Evolutionary conservation across 2,888 invertebrate species (phyloP).

Genomic region (Agriopis leucophaearia): DNA sequence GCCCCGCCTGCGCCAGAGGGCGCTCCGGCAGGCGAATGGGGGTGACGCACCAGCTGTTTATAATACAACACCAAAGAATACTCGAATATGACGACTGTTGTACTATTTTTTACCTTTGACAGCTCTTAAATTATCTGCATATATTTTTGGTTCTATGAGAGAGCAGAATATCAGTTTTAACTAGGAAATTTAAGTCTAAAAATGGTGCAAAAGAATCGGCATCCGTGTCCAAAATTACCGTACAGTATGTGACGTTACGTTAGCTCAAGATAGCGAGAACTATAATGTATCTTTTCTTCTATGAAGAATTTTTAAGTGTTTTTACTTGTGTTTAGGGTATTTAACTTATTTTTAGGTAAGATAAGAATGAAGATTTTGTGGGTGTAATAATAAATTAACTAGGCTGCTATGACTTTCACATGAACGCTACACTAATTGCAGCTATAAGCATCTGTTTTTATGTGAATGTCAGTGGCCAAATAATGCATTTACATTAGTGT

Average conservation of each 20-base stretch:
- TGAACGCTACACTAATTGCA: constrained; percentile 2
- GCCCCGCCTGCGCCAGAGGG: constrained; percentile 47
- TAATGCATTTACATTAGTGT: constrained; percentile 77
- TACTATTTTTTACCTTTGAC: not conserved
- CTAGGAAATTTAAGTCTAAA: not conserved
- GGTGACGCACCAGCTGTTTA: constrained; percentile 51
- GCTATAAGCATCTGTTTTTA: constrained; percentile 8
- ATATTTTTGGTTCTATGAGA: not conserved
- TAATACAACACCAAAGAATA: constrained; percentile 38
- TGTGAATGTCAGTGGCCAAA: constrained; percentile 48
- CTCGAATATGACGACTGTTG: constrained; percentile 17
- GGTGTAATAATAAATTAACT: constrained; percentile 25
- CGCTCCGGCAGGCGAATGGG: constrained; percentile 62
- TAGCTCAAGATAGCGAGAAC: constrained; percentile 34
- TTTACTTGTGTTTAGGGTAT: constrained; percentile 6
- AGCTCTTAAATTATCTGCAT: not conserved
- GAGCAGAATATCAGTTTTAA: not conserved
- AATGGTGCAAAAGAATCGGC: constrained; percentile 2
- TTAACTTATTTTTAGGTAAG: constrained; percentile 18
- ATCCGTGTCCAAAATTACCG: constrained; percentile 30
- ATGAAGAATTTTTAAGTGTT: constrained; percentile 31
- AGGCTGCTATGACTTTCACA: constrained; percentile 20
- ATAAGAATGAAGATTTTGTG: constrained; percentile 17
- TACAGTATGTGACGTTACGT: constrained; percentile 36
- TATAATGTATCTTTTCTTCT: constrained; percentile 30